phyloP scores from a whole-genome alignment of 2,888 invertebrate species.

The Apamea anceps region DNA sequence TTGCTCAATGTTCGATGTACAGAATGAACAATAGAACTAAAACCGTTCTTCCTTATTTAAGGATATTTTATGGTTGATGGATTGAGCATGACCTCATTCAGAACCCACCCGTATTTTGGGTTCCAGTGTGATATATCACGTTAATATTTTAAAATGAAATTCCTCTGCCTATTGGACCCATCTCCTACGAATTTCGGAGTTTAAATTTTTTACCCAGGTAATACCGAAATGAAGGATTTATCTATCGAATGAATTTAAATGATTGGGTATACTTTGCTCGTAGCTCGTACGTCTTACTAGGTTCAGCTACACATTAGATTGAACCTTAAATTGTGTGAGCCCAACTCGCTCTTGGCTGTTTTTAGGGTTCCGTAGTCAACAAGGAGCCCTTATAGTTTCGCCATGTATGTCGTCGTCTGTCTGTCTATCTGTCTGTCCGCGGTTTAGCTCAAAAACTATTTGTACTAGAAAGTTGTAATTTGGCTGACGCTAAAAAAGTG shows the following conservation, averaged over 20 bases:
- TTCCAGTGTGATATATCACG: background rate
- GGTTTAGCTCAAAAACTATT: no score
- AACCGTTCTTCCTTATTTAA: background rate
- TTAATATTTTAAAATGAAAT: slow-evolving; percentile 7
- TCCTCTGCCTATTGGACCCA: no score
- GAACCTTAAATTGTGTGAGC: no score
- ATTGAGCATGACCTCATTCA: background rate
- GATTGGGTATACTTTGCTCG: background rate
- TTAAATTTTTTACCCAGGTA: background rate
- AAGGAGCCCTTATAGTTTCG: no score
- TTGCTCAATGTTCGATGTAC: background rate
- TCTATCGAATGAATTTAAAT: background rate
- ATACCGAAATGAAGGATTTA: background rate
- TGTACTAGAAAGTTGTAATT: no score
- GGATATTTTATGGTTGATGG: background rate
- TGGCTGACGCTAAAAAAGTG: no score
- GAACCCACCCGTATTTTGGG: slow-evolving; percentile 1
- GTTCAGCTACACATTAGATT: background rate
- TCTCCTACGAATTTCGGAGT: background rate
- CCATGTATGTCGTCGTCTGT: no score
- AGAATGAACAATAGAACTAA: background rate
- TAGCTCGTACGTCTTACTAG: background rate
- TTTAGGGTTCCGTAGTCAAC: no score
- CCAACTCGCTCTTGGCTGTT: no score
- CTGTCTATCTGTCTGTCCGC: no score